These are phyloP conservation scores for Orientallactaga bullata DNA, from an alignment of 2,113 vertebrate species.

Conservation along the genomic window DNA sequence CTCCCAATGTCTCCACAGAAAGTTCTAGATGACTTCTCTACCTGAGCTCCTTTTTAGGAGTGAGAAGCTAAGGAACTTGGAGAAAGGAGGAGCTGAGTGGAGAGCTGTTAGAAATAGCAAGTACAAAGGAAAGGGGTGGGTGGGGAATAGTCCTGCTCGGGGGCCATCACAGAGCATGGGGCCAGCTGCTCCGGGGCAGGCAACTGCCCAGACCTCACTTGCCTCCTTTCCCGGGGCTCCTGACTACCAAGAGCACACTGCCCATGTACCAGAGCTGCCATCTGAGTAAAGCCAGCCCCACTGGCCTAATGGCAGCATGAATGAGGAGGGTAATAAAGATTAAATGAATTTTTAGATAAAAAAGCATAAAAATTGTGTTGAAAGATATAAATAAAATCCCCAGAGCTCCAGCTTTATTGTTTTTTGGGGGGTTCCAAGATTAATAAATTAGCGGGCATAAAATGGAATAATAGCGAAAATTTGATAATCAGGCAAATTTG, in stretches of 20 bases:
- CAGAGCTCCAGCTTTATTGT: constrained; percentile 64
- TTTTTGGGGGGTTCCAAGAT: constrained; percentile 74
- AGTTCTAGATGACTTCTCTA: not conserved
- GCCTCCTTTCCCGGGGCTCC: not conserved
- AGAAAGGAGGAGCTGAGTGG: not conserved
- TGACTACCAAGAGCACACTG: rapidly evolving
- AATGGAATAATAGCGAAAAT: constrained; percentile 54
- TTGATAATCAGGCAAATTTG: not conserved
- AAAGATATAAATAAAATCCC: constrained; percentile 80
- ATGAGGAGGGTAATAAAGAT: constrained; percentile 77
- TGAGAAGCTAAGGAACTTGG: not conserved
- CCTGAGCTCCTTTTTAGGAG: not conserved
- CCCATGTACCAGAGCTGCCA: not conserved
- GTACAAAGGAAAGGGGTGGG: rapidly evolving
- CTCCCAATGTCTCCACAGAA: not conserved
- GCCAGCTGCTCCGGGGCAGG: not conserved
- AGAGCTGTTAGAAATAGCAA: not conserved
- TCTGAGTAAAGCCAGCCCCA: not conserved
- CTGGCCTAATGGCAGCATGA: constrained; percentile 11
- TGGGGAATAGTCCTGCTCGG: not conserved
- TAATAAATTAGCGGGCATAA: constrained; percentile 74
- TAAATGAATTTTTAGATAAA: constrained; percentile 82
- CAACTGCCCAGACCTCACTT: rapidly evolving
- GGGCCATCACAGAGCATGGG: rapidly evolving
- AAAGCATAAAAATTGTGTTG: constrained; percentile 77